Percentiles rank a stretch among this genome's conserved stretches.
These are phyloP conservation scores for Vidua chalybeata DNA, from an alignment of 2,113 vertebrate genomes.

Conservation along the genomic window DNA sequence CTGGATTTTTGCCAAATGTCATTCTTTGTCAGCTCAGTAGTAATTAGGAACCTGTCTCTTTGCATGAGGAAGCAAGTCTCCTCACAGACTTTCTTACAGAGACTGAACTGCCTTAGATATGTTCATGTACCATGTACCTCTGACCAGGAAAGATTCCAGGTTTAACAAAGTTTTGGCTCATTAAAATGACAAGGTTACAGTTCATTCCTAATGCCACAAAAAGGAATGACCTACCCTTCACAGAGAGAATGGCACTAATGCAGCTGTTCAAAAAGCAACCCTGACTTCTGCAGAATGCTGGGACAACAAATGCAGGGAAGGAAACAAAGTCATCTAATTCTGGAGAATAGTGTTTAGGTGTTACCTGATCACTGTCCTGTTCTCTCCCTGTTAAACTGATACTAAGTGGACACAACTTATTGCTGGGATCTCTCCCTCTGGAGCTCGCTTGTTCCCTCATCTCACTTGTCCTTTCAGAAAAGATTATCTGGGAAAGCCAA, in stretches of 20 bases:
- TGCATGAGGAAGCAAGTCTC: not conserved
- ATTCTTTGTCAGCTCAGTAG: not conserved
- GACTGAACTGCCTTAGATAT: not conserved
- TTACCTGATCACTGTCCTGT: not conserved
- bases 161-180: not conserved
- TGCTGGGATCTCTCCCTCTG: not conserved
- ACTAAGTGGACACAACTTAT: not conserved
- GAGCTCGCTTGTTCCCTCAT: not conserved
- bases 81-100: not conserved
- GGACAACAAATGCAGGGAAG: not conserved
- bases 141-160: not conserved
- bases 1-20: conserved; percentile 6
- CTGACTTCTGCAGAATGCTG: not conserved
- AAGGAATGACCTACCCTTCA: not conserved
- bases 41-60: not conserved
- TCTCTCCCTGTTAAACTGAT: not conserved
- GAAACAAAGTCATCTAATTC: conserved; percentile 38
- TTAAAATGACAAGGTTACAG: conserved; percentile 6
- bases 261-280: not conserved
- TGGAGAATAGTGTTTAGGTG: not conserved
- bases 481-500: conserved; percentile 24
- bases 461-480: not conserved
- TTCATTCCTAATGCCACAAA: not conserved
- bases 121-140: not conserved
- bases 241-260: not conserved